Evolutionary conservation across 2,888 invertebrate genomes (phyloP), one percentile per base, ranked within the genome.

Genomic region (Ennomos erosarius): DNA sequence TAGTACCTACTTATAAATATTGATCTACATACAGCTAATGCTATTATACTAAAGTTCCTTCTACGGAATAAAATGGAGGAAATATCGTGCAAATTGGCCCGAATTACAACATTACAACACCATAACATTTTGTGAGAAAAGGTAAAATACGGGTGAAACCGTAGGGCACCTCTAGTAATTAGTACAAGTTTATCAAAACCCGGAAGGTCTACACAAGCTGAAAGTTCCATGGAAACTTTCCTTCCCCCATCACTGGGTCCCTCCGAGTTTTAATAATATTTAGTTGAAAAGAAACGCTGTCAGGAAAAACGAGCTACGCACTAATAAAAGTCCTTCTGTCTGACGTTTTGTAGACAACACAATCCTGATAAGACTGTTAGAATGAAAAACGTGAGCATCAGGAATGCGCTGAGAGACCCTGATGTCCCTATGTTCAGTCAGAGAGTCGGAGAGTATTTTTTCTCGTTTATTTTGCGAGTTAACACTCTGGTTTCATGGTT

Each of bases 261-360:
- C 53, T 47, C 47, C 9, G 52, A 35, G 49, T 43, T 57, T 55
- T 58, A 59, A 59, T 59, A 59, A 59, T 54, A 59, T 59, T 55
- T 59, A 50, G 50, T 59, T 47, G 46, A 59, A 54, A 50, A 59
- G 45, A 46, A 54, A 51, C 44, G 50, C 50, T 33, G 54, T 16
- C 45, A 38, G 10, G 36, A 39, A 47, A 45, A 49, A 39, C 39
- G 49, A 26, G 45, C 36, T 38, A 12, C 45, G 50, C 38, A 48
- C 52, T 59, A 59, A 55, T 59, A 59, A 59, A 59, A 55, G 54
- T 55, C 50, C n/a, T 39, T 51, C 50, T 12, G 45, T 9, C 46
- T 55, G 59, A 59, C 55, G 46, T 54, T 50, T 12, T 33, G 55
- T 40, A 59, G 59, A 59, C 49, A 59, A 50, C 45, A 59, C 59